These are phyloP conservation scores for Camponotus floridanus DNA, from an alignment of 1,140 invertebrate genomes.

Conservation along the genomic window DNA sequence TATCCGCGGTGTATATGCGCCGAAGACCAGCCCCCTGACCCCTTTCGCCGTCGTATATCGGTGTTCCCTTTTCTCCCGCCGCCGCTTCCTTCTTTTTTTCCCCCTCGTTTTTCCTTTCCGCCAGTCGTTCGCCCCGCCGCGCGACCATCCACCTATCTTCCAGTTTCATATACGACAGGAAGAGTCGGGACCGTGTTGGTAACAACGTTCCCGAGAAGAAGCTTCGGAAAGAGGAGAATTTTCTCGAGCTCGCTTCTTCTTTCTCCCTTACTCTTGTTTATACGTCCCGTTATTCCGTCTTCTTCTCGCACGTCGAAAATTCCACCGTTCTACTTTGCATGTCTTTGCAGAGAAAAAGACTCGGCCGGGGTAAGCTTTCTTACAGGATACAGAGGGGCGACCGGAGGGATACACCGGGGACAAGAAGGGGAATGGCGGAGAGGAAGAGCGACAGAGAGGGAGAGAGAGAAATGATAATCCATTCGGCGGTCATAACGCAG, in stretches of 20 bases:
- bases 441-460: slow-evolving; percentile 69
- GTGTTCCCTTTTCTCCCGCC: slow-evolving; percentile 48
- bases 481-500: slow-evolving; percentile 85
- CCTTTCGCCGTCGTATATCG: slow-evolving; percentile 68
- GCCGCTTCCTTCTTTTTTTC: slow-evolving; percentile 9
- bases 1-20: slow-evolving; percentile 63
- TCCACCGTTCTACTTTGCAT: slow-evolving; percentile 77
- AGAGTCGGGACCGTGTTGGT: slow-evolving; percentile 69
- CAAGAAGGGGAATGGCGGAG: slow-evolving; percentile 55
- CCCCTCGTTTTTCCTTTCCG: slow-evolving; percentile 37
- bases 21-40: slow-evolving; percentile 70
- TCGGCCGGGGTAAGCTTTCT: slow-evolving; percentile 69
- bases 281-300: slow-evolving; percentile 4
- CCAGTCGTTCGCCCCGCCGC: slow-evolving; percentile 37
- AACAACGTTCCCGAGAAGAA: slow-evolving; percentile 74
- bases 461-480: slow-evolving; percentile 84
- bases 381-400: slow-evolving; percentile 71
- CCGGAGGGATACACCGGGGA: slow-evolving; percentile 36
- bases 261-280: slow-evolving; percentile 8
- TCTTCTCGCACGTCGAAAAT: slow-evolving; percentile 42
- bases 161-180: slow-evolving; percentile 59
- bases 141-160: slow-evolving; percentile 71
- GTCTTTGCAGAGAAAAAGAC: slow-evolving; percentile 70
- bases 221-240: slow-evolving; percentile 73
- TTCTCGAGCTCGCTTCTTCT: slow-evolving; percentile 34